Base-by-base conservation (phyloP, 2,797 vertebrate species). In the Acipenser oxyrinchus region DNA sequence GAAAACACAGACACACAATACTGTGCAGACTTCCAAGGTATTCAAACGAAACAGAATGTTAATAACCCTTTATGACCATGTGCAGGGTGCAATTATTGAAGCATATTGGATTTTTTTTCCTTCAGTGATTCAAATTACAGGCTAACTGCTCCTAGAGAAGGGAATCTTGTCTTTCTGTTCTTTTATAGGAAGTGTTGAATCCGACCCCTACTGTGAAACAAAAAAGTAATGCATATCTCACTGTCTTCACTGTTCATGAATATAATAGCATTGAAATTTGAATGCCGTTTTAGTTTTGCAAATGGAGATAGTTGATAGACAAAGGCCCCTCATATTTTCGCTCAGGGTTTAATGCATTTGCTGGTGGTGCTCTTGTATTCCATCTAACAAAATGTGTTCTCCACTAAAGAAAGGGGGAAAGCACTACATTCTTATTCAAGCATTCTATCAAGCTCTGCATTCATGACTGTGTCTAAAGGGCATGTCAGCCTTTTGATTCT, bases 391-490 rank as follows among this genome's bases (percentile, higher is more conserved):
- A 97, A 95, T 93, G 91, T 91, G 91, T 93, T 94, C 92, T 90
- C 80, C 83, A 91, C 93, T 86, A 84, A 88, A 91, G 92, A 92
- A 90, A 93, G 92, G 90, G 23, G 91, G 89, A 92, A 92, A 93
- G 94, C 92, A 92, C 88, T 89, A 90, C 94, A 97, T 97, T 94
- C 95, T 97, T 99, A 95, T 92, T 94, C 90, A 87, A 90, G 93
- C 93, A 91, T 94, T 96, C 93, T 93, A 90, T 95, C 89, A 92
- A 93, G 93, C 93, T 91, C 87, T 93, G 93, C 93, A 96, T 97
- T 97, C 93, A 96, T 93, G 92, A 91, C 93, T 93, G 92, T 95
- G 93, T 96, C 95, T 95, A 96, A 98, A 97, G 95, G 96, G 93
- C 96, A 96, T 95, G 95, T 96, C 95, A 98, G 94, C 93, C 93